phyloP scores from a whole-genome alignment of 1,140 invertebrate genomes.

The Magallana gigas region DNA sequence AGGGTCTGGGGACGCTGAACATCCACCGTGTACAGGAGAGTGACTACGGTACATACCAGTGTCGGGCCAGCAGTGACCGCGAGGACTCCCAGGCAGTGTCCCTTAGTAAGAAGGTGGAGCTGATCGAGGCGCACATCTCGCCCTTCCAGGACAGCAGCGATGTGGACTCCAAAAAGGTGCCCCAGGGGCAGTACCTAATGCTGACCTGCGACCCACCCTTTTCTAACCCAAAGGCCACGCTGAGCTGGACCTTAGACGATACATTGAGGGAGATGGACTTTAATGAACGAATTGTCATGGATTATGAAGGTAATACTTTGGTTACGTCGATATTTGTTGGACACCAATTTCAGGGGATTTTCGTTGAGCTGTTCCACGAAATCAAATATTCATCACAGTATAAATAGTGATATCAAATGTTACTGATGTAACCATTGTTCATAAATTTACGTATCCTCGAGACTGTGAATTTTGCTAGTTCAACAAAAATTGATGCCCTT shows the following conservation, averaged over 20 bases:
- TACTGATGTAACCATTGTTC: too few relatives aligned
- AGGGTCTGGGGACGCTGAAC: slow-evolving; percentile 19
- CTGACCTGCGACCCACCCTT: slow-evolving; percentile 37
- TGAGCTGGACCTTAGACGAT: slow-evolving; percentile 38
- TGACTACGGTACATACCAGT: slow-evolving; percentile 38
- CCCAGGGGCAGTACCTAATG: not conserved
- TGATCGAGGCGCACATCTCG: slow-evolving; percentile 32
- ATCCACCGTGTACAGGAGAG: slow-evolving; percentile 25
- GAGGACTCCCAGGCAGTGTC: not conserved
- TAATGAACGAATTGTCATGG: slow-evolving; percentile 38
- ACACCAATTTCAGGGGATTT: too few relatives aligned
- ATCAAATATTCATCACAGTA: too few relatives aligned
- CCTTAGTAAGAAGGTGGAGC: slow-evolving; percentile 30
- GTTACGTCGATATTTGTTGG: not conserved
- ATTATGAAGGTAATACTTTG: slow-evolving; percentile 32
- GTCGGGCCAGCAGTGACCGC: slow-evolving; percentile 4
- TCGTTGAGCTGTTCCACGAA: too few relatives aligned
- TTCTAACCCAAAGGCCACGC: slow-evolving; percentile 27
- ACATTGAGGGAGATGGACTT: slow-evolving; percentile 25
- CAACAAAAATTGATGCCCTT: too few relatives aligned
- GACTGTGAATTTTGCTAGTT: too few relatives aligned
- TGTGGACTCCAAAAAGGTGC: not conserved
- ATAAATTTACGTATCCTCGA: too few relatives aligned
- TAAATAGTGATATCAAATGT: too few relatives aligned
- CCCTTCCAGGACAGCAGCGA: slow-evolving; percentile 21